Evolutionary conservation across 1,140 invertebrate genomes (phyloP).

Genomic region (Asobara japonica): DNA sequence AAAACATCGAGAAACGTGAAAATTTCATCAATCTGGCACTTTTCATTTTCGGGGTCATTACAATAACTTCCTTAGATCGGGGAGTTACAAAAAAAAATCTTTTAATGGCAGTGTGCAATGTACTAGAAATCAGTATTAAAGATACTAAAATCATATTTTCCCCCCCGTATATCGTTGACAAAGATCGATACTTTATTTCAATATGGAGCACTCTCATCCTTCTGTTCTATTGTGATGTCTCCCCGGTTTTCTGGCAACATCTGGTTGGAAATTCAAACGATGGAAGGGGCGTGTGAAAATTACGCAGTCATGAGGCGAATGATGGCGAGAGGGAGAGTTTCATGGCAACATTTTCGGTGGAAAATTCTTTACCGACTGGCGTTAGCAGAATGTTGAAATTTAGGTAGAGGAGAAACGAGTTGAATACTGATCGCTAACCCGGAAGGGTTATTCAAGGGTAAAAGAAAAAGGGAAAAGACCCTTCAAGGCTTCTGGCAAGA

Average conservation of each 20-base stretch:
- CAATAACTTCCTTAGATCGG: too few species aligned
- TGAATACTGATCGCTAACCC: not conserved
- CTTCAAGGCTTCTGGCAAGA: not conserved
- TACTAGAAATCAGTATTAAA: too few species aligned
- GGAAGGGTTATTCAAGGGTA: not conserved
- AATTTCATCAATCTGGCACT: too few species aligned
- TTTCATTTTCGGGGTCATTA: too few species aligned
- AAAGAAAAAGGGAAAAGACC: not conserved
- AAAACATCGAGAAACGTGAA: too few species aligned
- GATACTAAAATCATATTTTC: too few species aligned
- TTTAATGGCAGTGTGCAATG: too few species aligned
- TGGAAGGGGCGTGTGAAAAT: not conserved
- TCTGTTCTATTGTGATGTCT: not conserved
- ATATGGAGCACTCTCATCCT: too few species aligned
- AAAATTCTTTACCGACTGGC: not conserved
- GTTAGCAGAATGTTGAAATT: not conserved
- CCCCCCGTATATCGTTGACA: too few species aligned
- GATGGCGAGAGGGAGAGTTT: not conserved
- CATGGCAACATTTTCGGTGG: not conserved
- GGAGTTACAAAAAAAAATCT: too few species aligned
- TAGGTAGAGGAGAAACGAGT: not conserved
- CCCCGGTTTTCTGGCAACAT: not conserved
- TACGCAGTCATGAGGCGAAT: not conserved
- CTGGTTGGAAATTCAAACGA: not conserved
- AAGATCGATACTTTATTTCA: too few species aligned